Evolutionary conservation across 2,797 vertebrate species (phyloP), one percentile per base, ranked within the genome.

Genomic region (Enteromius argenteus): DNA sequence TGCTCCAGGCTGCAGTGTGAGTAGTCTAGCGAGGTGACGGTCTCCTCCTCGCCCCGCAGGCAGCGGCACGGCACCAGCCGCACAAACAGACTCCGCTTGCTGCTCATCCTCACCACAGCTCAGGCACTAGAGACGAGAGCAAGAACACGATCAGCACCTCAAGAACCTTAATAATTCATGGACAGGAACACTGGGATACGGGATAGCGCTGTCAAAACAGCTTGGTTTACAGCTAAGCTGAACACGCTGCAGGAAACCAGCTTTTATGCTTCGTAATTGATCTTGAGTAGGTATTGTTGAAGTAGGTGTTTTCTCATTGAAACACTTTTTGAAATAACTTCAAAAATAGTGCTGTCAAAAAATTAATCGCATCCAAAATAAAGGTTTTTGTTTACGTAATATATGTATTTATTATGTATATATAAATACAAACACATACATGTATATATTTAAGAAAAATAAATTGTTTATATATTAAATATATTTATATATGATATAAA

Each of bases 1-100:
- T 97, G 97, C 92, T 99, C 98, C 95, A 99, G 96, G 95, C 98
- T 99, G 95, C 98, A 98, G 91, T 99, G 98, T 91, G 98, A 99
- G 94, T 99, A 99, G 95, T 99, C 98, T 90, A 99, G 95, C 2
- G 95, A 96, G 92, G 98, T 99, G 81, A 99, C 96, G 0, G 96
- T 94, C 95, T 99, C 98, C 93, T 99, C 98, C 92, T 99, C 98
- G 69, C 98, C 98, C 84, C 98, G 96, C 83, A 99, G 95, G 91
- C 98, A 99, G 93, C 98, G 97, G 95, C 98, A 99, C 49, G 98
- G 97, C 93, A 99, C 97, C 93, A 99, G 96, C 87, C 98, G 97
- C 95, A 98, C 97, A 92, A 99, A 97, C 91, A 99, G 92, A 91
- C 96, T 99, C 90, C 98, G 95, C 93, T 99, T 99, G 79, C 95